Evolutionary conservation across 30 jellyfish, hydroid and myxozoan species (phyloP).

Genomic region (Nemopilema nomurai): DNA sequence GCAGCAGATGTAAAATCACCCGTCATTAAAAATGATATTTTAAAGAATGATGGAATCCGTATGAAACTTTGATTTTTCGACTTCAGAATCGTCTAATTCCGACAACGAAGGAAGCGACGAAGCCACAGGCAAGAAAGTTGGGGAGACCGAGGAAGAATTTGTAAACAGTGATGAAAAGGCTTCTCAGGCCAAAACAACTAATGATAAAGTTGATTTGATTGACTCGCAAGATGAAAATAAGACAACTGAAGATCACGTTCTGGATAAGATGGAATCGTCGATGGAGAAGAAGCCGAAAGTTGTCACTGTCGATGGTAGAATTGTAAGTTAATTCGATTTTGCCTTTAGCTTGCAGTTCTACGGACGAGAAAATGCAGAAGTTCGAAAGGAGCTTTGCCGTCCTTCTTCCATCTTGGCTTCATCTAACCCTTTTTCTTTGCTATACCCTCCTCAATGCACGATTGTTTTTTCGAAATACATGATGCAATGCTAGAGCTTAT

Average conservation of each 20-base stretch:
- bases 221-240: not conserved
- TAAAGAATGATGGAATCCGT: no score
- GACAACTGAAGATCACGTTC: slow-evolving; percentile 5
- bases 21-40: no score
- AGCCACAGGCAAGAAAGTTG: not conserved
- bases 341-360: no score
- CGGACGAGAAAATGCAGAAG: no score
- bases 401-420: not conserved
- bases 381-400: no score
- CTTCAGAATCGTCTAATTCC: not conserved
- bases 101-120: not conserved
- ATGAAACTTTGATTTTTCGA: no score
- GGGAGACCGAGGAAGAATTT: not conserved
- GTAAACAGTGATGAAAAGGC: not conserved
- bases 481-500: no score
- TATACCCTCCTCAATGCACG: no score
- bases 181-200: not conserved
- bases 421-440: no score
- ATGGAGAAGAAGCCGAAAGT: slow-evolving; percentile 37
- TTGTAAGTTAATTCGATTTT: not conserved
- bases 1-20: no score
- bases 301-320: slow-evolving; percentile 11
- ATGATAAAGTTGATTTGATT: not conserved
- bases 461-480: no score
- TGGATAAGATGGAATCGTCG: slow-evolving; percentile 43